Evolutionary conservation across 2,888 invertebrate species (phyloP), one percentile per base, ranked within the genome.

Genomic region (Ormia ochracea): DNA sequence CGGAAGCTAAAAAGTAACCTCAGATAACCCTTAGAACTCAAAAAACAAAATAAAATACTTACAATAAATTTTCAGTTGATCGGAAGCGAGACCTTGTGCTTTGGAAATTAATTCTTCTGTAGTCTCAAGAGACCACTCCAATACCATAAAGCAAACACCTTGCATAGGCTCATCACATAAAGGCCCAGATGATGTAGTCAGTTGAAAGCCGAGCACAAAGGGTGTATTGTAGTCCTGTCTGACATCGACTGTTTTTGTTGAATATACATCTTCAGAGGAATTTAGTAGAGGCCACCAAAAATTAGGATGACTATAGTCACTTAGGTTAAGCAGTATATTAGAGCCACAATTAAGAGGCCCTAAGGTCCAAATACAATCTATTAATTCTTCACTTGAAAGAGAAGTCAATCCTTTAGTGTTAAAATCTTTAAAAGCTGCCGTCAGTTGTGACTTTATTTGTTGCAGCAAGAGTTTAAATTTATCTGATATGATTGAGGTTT

Each of bases 111-210:
- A 79, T 78, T 88, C 91, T 69, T 89, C 90, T 10, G 84, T 85
- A 56, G 88, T 86, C 41, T 91, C 91, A 41, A 94, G 87, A 0
- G 90, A 91, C 95, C 97, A 98, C 83, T 96, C 94, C 84, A 96
- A 95, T 1, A 99, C 92, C 66, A 96, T 91, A 90, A 98, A 98
- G 17, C 95, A 96, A 1, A 98, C 97, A 1, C 98, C 98, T 91
- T 95, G 95, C 94, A 99, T 94, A 1, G 98, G 98, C 87, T 99
- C 99, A 85, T 98, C 98, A 90, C 99, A 99, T 50, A 99, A 89
- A 0, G 99, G 99, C 0, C 99, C 99, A 45, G 96, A 93, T 66
- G 95, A 90, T 26, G 96, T 93, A 5, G 96, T 95, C 89, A 97
- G 89, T 91, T 96, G 95, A 90, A 97, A 94, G 7, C 96, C 97